Percentiles rank a stretch among this genome's conserved stretches.
phyloP scores from a whole-genome alignment of 2,888 invertebrate species.

The Noctua comes region DNA sequence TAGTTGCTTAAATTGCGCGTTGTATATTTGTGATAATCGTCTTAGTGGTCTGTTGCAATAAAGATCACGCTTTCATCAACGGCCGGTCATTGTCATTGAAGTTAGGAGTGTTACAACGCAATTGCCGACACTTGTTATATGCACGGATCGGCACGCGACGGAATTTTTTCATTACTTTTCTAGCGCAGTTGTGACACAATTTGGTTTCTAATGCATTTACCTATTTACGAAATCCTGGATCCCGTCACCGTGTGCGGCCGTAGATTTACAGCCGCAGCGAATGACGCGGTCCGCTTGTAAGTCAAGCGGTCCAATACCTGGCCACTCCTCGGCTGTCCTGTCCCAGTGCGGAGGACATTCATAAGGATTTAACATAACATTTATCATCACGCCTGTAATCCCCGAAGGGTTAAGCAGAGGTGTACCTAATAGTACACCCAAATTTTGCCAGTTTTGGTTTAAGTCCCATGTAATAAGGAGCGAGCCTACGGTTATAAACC shows the following conservation, averaged over 20 bases:
- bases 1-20: conserved; percentile 20
- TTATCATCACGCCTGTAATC: neutral
- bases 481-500: neutral
- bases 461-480: neutral
- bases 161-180: neutral
- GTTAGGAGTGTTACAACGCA: conserved; percentile 29
- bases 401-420: neutral
- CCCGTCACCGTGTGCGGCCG: neutral
- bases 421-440: neutral
- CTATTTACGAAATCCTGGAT: neutral
- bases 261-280: neutral
- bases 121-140: neutral
- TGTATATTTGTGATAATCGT: conserved; percentile 22
- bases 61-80: conserved; percentile 54
- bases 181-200: neutral
- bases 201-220: neutral
- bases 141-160: neutral
- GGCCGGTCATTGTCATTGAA: neutral
- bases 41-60: conserved; percentile 50
- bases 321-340: neutral
- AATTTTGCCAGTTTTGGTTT: neutral
- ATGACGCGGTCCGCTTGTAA: neutral
- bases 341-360: neutral
- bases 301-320: neutral
- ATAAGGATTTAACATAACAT: neutral